phyloP scores from a whole-genome alignment of 2,888 invertebrate genomes.

The Xestia rhomboidea region DNA sequence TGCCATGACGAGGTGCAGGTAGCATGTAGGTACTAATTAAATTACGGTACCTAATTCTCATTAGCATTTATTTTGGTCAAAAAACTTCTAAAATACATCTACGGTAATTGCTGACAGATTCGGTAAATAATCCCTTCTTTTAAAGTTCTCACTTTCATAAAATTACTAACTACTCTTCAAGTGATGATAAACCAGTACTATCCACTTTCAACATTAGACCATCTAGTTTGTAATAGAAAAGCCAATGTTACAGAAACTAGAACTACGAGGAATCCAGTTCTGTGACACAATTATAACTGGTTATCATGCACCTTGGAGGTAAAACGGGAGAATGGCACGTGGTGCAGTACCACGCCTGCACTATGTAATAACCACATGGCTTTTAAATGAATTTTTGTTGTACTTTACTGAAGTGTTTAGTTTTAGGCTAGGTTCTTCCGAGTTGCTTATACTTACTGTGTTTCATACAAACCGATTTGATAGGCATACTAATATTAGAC shows the following conservation, averaged over 20 bases:
- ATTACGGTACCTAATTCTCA: not conserved
- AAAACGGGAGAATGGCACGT: slow-evolving; percentile 39
- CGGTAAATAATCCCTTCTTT: not conserved
- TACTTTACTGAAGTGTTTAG: slow-evolving; percentile 4
- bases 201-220: not conserved
- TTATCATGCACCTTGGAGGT: slow-evolving; percentile 22
- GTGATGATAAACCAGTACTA: not conserved
- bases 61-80: too few relatives aligned
- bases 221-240: slow-evolving; percentile 23
- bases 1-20: too few relatives aligned
- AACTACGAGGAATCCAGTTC: slow-evolving; percentile 22
- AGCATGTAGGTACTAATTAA: too few relatives aligned
- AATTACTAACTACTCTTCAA: not conserved
- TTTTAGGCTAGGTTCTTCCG: not conserved
- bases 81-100: too few relatives aligned
- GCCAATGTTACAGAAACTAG: slow-evolving; percentile 46
- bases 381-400: not conserved
- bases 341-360: slow-evolving; percentile 19
- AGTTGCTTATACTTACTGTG: too few relatives aligned
- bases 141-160: not conserved
- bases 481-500: too few relatives aligned
- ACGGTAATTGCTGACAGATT: too few relatives aligned
- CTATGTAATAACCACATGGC: not conserved
- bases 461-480: too few relatives aligned
- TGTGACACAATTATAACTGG: slow-evolving; percentile 29